Conservation (phyloP, 2,888 invertebrate species). For the Eupeodes latifasciatus region DNA sequence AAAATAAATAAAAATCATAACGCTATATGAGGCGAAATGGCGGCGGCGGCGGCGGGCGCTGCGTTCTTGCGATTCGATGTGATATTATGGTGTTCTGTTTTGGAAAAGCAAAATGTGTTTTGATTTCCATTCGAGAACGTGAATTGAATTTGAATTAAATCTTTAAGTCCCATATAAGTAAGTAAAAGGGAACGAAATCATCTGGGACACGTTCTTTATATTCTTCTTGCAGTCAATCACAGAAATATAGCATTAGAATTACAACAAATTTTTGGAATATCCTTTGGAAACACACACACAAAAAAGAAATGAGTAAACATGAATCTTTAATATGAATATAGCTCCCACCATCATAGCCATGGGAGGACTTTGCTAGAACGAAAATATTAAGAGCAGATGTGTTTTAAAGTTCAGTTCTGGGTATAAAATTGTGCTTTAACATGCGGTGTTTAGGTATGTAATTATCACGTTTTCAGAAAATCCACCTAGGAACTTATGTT, state of each 20-base stretch:
- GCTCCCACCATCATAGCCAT: too few species aligned
- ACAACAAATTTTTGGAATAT: background rate
- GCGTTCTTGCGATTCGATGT: background rate
- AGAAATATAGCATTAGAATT: background rate
- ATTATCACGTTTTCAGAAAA: too few species aligned
- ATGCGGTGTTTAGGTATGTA: too few species aligned
- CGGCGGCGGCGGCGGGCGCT: background rate
- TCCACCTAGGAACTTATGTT: too few species aligned
- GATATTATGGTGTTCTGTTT: background rate
- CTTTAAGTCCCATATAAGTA: background rate
- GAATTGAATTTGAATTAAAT: constrained; percentile 14
- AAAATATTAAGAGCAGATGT: too few species aligned
- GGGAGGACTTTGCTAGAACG: too few species aligned
- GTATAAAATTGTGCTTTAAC: too few species aligned
- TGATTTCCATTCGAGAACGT: constrained; percentile 11
- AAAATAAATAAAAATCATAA: constrained; percentile 24
- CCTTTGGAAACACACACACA: background rate
- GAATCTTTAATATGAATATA: too few species aligned
- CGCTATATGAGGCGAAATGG: background rate
- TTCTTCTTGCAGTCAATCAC: background rate
- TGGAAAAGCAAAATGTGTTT: background rate
- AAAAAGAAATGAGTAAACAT: background rate
- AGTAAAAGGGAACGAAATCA: background rate
- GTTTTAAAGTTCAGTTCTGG: too few species aligned
- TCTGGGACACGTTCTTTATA: background rate